Conservation (phyloP, 1,140 invertebrate species). For the Drosophila bifasciata region DNA sequence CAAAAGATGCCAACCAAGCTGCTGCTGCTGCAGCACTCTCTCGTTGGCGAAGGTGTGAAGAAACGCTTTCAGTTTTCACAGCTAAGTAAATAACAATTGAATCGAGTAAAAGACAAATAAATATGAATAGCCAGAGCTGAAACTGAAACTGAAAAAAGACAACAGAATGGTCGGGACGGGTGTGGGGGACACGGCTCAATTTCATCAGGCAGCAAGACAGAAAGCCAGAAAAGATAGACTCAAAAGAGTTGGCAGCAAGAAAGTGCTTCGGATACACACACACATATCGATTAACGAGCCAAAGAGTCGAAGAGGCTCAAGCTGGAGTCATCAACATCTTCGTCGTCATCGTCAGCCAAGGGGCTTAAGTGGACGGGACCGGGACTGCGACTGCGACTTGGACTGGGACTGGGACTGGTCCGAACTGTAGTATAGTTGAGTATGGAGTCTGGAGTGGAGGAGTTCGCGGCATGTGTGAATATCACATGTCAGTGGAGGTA, state of each 20-base stretch:
- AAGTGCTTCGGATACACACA: conserved; percentile 24
- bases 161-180: conserved; percentile 33
- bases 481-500: conserved; percentile 80
- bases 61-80: conserved; percentile 75
- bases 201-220: conserved; percentile 45
- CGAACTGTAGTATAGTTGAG: too few relatives aligned
- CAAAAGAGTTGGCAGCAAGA: conserved; percentile 65
- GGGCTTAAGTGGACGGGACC: conserved; percentile 59
- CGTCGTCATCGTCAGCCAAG: too few relatives aligned
- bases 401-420: conserved; percentile 29
- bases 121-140: conserved; percentile 30
- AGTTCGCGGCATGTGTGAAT: conserved; percentile 75
- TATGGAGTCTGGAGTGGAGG: conserved; percentile 21
- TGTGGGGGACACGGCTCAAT: conserved; percentile 67
- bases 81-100: conserved; percentile 72
- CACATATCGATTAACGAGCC: conserved; percentile 68
- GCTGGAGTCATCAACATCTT: conserved; percentile 24
- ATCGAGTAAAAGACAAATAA: conserved; percentile 46
- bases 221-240: conserved; percentile 12
- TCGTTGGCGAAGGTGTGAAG: conserved; percentile 59
- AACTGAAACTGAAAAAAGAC: conserved; percentile 6
- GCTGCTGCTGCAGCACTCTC: background rate
- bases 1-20: conserved; percentile 26
- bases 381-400: conserved; percentile 36
- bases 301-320: conserved; percentile 61